Conservation (phyloP, 2,797 vertebrate species). For the Sebastes iracundus region DNA sequence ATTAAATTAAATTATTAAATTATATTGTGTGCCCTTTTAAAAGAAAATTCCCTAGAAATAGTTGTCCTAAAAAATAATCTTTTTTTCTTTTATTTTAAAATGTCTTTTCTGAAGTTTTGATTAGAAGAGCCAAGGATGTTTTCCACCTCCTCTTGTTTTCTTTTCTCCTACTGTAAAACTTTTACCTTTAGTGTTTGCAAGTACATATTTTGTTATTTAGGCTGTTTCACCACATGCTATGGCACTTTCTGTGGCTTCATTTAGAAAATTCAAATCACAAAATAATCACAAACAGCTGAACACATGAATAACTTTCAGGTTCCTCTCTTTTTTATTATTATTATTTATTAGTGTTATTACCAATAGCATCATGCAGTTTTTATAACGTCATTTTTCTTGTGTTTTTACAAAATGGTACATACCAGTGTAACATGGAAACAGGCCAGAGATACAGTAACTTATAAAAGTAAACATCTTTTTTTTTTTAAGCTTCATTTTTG, state of each 20-base stretch:
- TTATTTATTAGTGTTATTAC: neutral
- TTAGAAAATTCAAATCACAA: neutral
- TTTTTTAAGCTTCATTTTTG: neutral
- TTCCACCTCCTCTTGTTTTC: neutral
- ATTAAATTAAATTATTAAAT: neutral
- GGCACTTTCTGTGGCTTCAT: neutral
- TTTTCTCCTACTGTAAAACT: neutral
- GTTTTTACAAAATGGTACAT: constrained; percentile 50
- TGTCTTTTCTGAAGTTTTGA: neutral
- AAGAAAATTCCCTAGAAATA: neutral
- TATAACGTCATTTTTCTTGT: constrained; percentile 6
- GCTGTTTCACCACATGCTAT: neutral
- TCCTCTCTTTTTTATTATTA: neutral
- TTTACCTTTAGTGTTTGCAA: neutral
- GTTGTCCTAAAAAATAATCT: neutral
- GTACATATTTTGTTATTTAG: neutral
- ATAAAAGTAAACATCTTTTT: constrained; percentile 44
- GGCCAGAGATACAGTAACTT: constrained; percentile 20
- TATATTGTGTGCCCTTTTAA: neutral
- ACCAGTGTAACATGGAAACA: constrained; percentile 10
- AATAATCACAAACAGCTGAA: neutral
- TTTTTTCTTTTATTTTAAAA: neutral
- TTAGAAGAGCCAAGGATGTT: neutral
- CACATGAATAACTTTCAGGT: neutral
- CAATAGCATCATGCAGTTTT: constrained; percentile 45